Evolutionary conservation across 2,113 vertebrate genomes (phyloP).

Genomic region (Cottus gobio): DNA sequence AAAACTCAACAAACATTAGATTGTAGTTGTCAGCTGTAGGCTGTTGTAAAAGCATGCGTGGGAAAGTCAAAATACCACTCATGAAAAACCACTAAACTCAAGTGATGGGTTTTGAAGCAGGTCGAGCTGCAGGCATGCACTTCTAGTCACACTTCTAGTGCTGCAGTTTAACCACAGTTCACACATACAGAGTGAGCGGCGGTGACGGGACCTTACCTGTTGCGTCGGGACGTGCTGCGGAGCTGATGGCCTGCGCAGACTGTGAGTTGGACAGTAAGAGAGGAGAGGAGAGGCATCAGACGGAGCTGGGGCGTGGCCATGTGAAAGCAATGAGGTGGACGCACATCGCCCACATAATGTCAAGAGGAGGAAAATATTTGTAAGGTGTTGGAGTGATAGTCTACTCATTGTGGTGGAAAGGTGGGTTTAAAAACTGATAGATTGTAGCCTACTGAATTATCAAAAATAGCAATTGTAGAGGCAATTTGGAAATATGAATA

Average conservation of each 20-base stretch:
- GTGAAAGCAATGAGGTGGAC: conserved; percentile 13
- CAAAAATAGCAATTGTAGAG: neutral
- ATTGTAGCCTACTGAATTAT: neutral
- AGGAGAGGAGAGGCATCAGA: conserved; percentile 33
- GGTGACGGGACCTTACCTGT: conserved; percentile 77
- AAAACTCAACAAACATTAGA: conserved; percentile 5
- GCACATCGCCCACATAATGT: neutral
- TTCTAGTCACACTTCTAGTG: conserved; percentile 1
- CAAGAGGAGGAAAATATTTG: conserved; percentile 11
- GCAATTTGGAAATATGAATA: neutral
- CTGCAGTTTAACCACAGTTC: conserved; percentile 6
- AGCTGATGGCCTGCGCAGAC: conserved; percentile 65
- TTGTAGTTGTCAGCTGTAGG: neutral
- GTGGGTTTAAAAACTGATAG: neutral
- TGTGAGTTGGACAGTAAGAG: conserved; percentile 39
- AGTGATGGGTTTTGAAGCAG: conserved; percentile 1
- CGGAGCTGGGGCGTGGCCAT: conserved; percentile 72
- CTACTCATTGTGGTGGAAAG: neutral
- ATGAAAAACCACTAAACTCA: neutral
- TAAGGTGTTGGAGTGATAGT: neutral
- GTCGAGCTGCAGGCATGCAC: conserved; percentile 21
- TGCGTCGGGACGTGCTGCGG: conserved; percentile 65
- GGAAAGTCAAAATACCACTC: neutral
- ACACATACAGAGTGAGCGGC: conserved; percentile 9
- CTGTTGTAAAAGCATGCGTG: neutral